phyloP scores from a whole-genome alignment of 1,140 invertebrate genomes.

The Papilio glaucus region DNA sequence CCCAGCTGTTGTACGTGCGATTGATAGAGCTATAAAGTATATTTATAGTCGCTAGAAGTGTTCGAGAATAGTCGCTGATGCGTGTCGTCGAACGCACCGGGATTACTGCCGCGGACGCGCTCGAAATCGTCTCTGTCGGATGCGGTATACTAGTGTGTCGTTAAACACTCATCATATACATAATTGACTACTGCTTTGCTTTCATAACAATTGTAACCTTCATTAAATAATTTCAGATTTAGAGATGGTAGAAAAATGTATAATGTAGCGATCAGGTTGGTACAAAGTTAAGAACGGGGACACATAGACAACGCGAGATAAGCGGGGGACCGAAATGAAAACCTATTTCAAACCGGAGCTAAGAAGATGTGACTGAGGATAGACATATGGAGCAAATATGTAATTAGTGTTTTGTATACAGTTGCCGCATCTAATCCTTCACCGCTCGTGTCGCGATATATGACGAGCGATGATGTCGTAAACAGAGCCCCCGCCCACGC shows the following conservation, averaged over 20 bases:
- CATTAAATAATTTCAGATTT: too few species aligned
- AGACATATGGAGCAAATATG: background rate
- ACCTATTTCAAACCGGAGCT: too few species aligned
- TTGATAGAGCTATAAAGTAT: slow-evolving; percentile 78
- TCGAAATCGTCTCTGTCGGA: slow-evolving; percentile 37
- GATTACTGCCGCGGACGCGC: slow-evolving; percentile 37
- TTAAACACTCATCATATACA: background rate
- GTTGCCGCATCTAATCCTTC: slow-evolving; percentile 49
- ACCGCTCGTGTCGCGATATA: background rate
- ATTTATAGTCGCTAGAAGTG: slow-evolving; percentile 68
- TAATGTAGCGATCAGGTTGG: too few species aligned
- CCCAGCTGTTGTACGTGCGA: slow-evolving; percentile 68
- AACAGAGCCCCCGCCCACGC: slow-evolving; percentile 59
- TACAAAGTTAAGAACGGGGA: too few species aligned
- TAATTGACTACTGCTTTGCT: too few species aligned
- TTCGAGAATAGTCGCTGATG: slow-evolving; percentile 62
- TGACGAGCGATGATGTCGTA: slow-evolving; percentile 55
- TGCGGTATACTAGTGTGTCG: slow-evolving; percentile 38
- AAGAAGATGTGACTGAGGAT: too few species aligned
- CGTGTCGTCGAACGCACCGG: slow-evolving; percentile 48
- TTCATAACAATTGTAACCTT: too few species aligned
- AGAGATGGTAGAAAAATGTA: too few species aligned
- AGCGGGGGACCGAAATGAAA: too few species aligned
- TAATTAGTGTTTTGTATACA: background rate
- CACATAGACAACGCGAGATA: too few species aligned